A percentile compares a stretch with the other conserved stretches of the same genome.
Conservation (phyloP, 2,888 invertebrate species). For the Graphium colonna region DNA sequence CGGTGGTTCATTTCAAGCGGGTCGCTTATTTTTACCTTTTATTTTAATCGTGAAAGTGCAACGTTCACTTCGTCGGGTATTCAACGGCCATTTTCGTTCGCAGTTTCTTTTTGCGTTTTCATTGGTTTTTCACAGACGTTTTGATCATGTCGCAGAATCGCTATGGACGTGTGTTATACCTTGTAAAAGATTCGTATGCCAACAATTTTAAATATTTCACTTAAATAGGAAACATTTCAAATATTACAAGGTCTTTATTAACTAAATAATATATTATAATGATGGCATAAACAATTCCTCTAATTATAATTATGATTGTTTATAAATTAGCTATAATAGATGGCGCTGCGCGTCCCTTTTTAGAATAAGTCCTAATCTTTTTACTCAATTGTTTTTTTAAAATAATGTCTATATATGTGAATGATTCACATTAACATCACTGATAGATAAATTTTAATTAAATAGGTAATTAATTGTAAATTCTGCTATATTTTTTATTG, state of each 20-base stretch:
- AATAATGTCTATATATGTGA: no score
- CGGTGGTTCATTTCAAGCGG: constrained; percentile 66
- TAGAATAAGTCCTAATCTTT: neutral
- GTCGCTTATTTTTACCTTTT: constrained; percentile 60
- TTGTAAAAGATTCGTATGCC: constrained; percentile 24
- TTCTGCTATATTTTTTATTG: no score
- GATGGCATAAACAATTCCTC: neutral
- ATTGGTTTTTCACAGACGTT: constrained; percentile 68
- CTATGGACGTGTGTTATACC: constrained; percentile 26
- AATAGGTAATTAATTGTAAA: no score
- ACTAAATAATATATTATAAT: no score
- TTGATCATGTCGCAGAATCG: constrained; percentile 59
- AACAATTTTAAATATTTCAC: constrained; percentile 25
- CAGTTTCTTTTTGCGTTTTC: constrained; percentile 67
- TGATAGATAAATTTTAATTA: no score
- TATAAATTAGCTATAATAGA: constrained; percentile 56
- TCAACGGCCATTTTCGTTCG: constrained; percentile 68
- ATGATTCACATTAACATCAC: no score
- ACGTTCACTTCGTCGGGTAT: constrained; percentile 71
- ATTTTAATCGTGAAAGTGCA: constrained; percentile 76
- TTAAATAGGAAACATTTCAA: neutral
- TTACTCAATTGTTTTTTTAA: no score
- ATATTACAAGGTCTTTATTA: no score
- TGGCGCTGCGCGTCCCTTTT: constrained; percentile 54
- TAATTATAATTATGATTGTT: constrained; percentile 27